Conservation (phyloP, 2,113 vertebrate species). For the Pungitius pungitius region DNA sequence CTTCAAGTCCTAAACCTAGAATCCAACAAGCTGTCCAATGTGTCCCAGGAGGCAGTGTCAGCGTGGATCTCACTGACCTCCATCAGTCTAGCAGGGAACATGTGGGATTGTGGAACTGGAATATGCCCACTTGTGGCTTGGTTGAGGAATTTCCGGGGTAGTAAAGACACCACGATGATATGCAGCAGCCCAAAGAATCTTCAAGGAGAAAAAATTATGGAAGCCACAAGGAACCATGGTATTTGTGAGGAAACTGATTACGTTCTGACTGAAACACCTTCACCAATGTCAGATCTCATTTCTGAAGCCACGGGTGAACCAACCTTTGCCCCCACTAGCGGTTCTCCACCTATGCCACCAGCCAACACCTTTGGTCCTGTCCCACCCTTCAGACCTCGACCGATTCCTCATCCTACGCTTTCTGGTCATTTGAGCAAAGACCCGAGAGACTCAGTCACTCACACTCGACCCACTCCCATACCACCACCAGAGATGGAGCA, state of each 20-base stretch:
- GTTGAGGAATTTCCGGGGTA: constrained; percentile 96
- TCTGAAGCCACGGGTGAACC: constrained; percentile 74
- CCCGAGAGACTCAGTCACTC: constrained; percentile 66
- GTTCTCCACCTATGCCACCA: constrained; percentile 65
- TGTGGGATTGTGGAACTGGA: constrained; percentile 95
- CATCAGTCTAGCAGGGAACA: constrained; percentile 94
- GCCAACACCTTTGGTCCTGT: constrained; percentile 73
- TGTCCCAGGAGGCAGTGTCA: constrained; percentile 94
- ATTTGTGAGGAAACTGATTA: constrained; percentile 88
- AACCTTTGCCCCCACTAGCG: constrained; percentile 84
- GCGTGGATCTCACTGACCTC: constrained; percentile 96
- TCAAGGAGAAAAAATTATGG: constrained; percentile 95
- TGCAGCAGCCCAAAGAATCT: constrained; percentile 96
- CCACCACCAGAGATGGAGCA: constrained; percentile 91
- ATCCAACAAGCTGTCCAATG: constrained; percentile 97
- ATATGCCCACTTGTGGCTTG: constrained; percentile 95
- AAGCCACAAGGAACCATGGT: constrained; percentile 89
- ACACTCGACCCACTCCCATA: constrained; percentile 72
- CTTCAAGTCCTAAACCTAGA: constrained; percentile 96
- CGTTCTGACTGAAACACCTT: constrained; percentile 74
- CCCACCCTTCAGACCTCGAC: constrained; percentile 83
- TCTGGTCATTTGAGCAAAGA: constrained; percentile 81
- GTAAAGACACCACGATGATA: constrained; percentile 97
- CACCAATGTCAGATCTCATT: constrained; percentile 73
- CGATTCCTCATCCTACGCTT: constrained; percentile 86